A percentile compares a stretch with the other conserved stretches of the same genome.
phyloP scores from a whole-genome alignment of 2,797 vertebrate species.

The Myiotriccus ornatus region DNA sequence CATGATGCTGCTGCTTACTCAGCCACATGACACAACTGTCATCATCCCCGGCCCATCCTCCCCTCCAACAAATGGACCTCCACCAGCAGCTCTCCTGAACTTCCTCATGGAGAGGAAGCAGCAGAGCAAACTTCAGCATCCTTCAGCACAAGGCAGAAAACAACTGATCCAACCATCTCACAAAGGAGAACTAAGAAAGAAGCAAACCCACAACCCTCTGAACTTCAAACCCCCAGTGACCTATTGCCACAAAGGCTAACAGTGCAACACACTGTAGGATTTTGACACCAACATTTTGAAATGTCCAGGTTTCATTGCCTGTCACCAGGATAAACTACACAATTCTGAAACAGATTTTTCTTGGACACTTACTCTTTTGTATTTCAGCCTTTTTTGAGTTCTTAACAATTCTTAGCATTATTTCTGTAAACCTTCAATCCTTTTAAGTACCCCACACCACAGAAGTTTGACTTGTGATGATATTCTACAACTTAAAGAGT shows the following conservation, averaged over 20 bases:
- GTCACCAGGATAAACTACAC: not conserved
- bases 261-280: not conserved
- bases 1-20: accelerated
- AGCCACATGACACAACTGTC: not conserved
- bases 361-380: not conserved
- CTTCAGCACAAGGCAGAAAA: not conserved
- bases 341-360: not conserved
- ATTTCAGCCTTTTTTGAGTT: not conserved
- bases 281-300: not conserved
- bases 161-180: not conserved
- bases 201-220: not conserved
- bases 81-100: not conserved
- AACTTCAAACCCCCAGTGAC: not conserved
- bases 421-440: not conserved
- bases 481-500: not conserved
- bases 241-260: not conserved
- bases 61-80: not conserved
- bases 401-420: not conserved
- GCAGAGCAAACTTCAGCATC: not conserved
- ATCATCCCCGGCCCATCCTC: not conserved
- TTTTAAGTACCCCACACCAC: not conserved
- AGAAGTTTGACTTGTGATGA: not conserved
- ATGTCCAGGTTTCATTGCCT: not conserved
- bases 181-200: not conserved
- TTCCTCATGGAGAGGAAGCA: accelerated